Evolutionary conservation across 2,113 vertebrate species (phyloP), one percentile per base, ranked within the genome.

Genomic region (Pterocles gutturalis): DNA sequence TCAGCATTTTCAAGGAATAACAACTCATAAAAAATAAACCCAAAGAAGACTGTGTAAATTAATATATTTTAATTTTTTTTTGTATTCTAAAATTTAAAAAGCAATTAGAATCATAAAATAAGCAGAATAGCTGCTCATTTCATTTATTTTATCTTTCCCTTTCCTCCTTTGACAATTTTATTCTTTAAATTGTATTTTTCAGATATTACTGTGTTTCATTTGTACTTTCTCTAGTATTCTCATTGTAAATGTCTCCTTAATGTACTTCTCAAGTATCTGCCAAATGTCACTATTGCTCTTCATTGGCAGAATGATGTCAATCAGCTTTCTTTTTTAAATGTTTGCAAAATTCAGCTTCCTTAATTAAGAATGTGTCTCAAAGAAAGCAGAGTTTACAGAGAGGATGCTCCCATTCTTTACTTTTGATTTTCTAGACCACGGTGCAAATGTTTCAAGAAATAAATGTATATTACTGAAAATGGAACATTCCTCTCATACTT

Each of bases 41-140:
- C 21, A 60, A 77, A 46, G 11, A 86, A 6, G 14, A 36, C 8
- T 93, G 8, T 29, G n/a, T 57, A 75, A 76, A 61, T 69, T 2
- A 65, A 87, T 45, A 43, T 49, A 61, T 46, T 95, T 75, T 65
- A 34, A 7, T n/a, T 25, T 58, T 55, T 55, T 78, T 84, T 88
- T 69, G 11, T 34, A 72, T 83, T 95, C 28, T 70, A 88, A 94
- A 94, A 28, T 66, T 90, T 94, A 90, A 91, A 96, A 95, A 90
- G 85, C 51, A 95, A 92, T 94, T 90, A 93, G 75, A 93, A 90
- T 48, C 90, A 29, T 77, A 88, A 94, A 90, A 88, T 77, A 89
- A 92, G 71, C 16, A 88, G 66, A 29, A 38, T 66, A 58, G 61
- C 31, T 85, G 43, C 36, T 92, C 61, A 51, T 91, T 92, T 89